phyloP scores from a whole-genome alignment of 2,888 invertebrate genomes.

The Nemoura dubitans region DNA sequence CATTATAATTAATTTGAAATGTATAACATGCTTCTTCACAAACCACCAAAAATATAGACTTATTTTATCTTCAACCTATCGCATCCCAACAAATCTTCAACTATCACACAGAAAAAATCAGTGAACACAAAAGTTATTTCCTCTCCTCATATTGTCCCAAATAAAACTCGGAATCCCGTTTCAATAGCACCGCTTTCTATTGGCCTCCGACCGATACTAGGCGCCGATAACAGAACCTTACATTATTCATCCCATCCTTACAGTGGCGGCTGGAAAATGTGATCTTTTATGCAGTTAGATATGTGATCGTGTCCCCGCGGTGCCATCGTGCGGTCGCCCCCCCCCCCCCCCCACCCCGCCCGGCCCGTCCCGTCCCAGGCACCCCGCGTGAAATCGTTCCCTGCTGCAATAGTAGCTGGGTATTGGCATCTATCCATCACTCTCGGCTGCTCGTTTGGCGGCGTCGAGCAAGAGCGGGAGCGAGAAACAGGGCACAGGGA shows the following conservation, averaged over 20 bases:
- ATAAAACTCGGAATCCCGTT: background rate
- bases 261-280: background rate
- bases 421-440: slow-evolving; percentile 42
- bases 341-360: background rate
- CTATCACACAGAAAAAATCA: background rate
- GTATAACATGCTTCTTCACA: too few relatives aligned
- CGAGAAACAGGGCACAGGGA: slow-evolving; percentile 14
- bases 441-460: background rate
- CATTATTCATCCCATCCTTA: background rate
- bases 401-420: background rate
- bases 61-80: background rate
- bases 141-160: background rate
- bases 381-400: background rate
- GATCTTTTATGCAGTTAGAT: background rate
- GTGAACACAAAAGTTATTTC: background rate
- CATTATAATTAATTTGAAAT: too few relatives aligned
- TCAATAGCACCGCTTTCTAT: background rate
- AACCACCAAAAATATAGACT: background rate
- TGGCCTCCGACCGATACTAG: background rate
- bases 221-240: slow-evolving; percentile 4
- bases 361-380: background rate
- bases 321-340: background rate
- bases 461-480: background rate
- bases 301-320: background rate
- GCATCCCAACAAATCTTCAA: background rate